A percentile compares a stretch with the other conserved stretches of the same genome.
Evolutionary conservation across 2,888 invertebrate genomes (phyloP).

Genomic region (Lumbricus terrestris): DNA sequence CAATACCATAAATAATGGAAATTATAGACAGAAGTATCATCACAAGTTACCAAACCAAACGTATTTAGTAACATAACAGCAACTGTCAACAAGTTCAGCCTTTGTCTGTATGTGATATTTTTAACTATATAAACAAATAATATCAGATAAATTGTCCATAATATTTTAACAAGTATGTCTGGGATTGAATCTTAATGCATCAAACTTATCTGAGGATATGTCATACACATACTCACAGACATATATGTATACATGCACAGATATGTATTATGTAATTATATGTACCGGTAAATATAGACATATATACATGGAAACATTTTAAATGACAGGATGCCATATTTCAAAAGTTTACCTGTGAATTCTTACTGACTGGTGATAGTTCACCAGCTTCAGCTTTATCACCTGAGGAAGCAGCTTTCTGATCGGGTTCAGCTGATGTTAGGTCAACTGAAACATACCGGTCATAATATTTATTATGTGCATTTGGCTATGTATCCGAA

Average conservation of each 20-base stretch:
- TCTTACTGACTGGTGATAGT: background rate
- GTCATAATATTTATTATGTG: background rate
- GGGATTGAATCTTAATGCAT: too few species aligned
- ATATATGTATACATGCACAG: background rate
- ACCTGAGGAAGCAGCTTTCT: background rate
- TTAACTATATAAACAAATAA: too few species aligned
- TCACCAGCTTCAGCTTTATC: conserved; percentile 12
- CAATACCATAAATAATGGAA: background rate
- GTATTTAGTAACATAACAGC: background rate
- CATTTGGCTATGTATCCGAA: background rate
- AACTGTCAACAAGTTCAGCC: too few species aligned
- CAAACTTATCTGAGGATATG: background rate
- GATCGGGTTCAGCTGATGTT: background rate
- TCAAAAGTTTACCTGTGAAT: background rate
- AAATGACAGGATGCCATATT: background rate
- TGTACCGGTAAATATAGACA: background rate
- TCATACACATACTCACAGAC: background rate
- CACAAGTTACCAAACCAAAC: background rate
- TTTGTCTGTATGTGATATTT: too few species aligned
- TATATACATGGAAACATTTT: background rate
- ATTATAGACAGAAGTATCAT: background rate
- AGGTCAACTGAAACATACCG: background rate
- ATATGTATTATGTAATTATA: background rate
- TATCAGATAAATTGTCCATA: too few species aligned
- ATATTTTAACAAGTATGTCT: too few species aligned